Conservation (phyloP, 2,797 vertebrate genomes). For the Aythya fuligula region DNA sequence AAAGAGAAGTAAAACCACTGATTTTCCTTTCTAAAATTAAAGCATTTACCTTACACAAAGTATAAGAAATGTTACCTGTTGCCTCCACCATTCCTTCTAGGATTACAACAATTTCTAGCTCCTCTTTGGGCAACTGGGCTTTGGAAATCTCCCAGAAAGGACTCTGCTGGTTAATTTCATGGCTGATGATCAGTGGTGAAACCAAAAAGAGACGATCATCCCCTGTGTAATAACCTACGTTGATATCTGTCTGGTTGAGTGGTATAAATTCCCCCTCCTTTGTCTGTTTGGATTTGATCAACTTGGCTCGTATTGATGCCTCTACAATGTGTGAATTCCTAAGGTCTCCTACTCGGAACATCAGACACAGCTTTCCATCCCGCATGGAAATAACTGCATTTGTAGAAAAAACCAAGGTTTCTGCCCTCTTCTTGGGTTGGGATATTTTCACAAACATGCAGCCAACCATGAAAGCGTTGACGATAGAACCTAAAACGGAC, state of each 20-base stretch:
- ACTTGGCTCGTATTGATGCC: constrained; percentile 96
- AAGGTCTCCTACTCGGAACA: constrained; percentile 98
- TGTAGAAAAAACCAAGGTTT: constrained; percentile 98
- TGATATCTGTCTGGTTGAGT: constrained; percentile 99
- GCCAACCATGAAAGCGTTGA: constrained; percentile 99
- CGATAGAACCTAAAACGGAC: constrained; percentile 97
- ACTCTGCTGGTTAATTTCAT: constrained; percentile 97
- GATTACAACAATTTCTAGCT: constrained; percentile 97
- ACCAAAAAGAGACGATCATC: constrained; percentile 98
- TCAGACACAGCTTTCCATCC: constrained; percentile 95
- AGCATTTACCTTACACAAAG: constrained; percentile 57
- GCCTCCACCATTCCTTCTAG: constrained; percentile 99
- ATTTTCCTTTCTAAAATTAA: constrained; percentile 60
- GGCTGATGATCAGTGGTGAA: constrained; percentile 98
- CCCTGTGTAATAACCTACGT: constrained; percentile 97
- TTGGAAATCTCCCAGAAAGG: constrained; percentile 99
- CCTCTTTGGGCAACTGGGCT: constrained; percentile 90
- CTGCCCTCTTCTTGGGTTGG: constrained; percentile 98
- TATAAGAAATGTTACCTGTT: constrained; percentile 87
- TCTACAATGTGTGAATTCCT: constrained; percentile 99
- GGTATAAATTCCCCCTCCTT: constrained; percentile 99
- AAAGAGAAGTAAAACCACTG: constrained; percentile 40
- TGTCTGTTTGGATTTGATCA: constrained; percentile 99
- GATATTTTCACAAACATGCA: constrained; percentile 99
- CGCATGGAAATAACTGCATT: constrained; percentile 97